Conservation (phyloP, 2,797 vertebrate genomes). For the Pipistrellus kuhlii region DNA sequence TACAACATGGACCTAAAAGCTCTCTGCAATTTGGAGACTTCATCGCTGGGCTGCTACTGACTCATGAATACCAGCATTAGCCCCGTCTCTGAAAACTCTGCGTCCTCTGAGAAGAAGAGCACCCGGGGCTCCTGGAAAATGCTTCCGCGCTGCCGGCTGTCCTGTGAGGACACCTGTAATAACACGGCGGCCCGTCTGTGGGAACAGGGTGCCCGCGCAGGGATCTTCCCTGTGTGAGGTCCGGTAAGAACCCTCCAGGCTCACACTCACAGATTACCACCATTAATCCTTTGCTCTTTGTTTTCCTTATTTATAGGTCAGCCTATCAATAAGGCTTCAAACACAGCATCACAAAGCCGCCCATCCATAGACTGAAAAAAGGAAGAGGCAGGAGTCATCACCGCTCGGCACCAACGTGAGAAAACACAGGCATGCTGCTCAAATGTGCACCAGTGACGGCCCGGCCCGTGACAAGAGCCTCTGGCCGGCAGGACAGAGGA, state of each 20-base stretch:
- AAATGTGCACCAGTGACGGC: accelerated
- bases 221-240: not conserved
- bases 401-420: not conserved
- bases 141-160: not conserved
- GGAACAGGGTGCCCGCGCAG: not conserved
- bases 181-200: not conserved
- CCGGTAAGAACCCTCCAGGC: not conserved
- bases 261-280: not conserved
- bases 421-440: not conserved
- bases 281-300: not conserved
- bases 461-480: accelerated
- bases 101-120: not conserved
- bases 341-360: not conserved
- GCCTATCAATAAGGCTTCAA: not conserved
- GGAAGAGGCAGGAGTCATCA: not conserved
- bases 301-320: not conserved
- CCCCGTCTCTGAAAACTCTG: not conserved
- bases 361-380: not conserved
- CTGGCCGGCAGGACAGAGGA: not conserved
- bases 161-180: too few species aligned
- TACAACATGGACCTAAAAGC: not conserved
- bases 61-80: too few species aligned
- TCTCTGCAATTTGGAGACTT: not conserved
- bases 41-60: not conserved
- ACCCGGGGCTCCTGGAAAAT: too few species aligned